Base-by-base conservation (phyloP, 2,888 invertebrate genomes). In the Crepidodera aurea region DNA sequence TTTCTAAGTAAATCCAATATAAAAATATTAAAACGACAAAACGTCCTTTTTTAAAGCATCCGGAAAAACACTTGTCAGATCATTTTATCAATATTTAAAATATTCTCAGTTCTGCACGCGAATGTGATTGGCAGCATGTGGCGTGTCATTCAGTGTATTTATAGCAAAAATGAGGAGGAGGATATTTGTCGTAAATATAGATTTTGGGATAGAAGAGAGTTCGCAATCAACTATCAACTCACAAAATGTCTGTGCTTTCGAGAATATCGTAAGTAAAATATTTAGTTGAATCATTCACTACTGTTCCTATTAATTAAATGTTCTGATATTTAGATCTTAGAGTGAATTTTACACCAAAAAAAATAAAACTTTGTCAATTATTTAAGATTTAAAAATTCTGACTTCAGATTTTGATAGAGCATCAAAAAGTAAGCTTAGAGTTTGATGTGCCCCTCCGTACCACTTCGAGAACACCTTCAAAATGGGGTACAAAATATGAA, bases 91-190 rank as follows among this genome's bases (percentile, higher is more conserved):
- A 51, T 10, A 5, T 39, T 8, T 8, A 37, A 7, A 46, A 16
- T 46, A 16, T 46, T 1, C 18, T 46, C n/a, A 25, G 7, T 46
- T 12, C 16, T 25, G 46, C 42, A 42, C 13, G 12, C 12, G 15
- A 48, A 22, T 4, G 44, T 1, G 10, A 48, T 48, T 48, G 48
- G 48, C 15, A 48, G 10, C 48, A 48, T 29, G n/a, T n/a, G n/a
- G n/a, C 27, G 48, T 15, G 27, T 12, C 48, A 48, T 50, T 44
- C 57, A 13, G 15, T 25, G 10, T 57, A 57, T 57, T 57, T 57
- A 57, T 57, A 57, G 48, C 29, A 39, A 57, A 57, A 57, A 50
- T 57, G 57, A 39, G 57, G 48, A 48, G 57, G 57, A 37, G 57
- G 37, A 29, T 22, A 37, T 37, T 27, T 12, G 22, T 22, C 1